A percentile compares a stretch with the other conserved stretches of the same genome.
Conservation (phyloP, 2,113 vertebrate genomes). For the Rhea americana region DNA sequence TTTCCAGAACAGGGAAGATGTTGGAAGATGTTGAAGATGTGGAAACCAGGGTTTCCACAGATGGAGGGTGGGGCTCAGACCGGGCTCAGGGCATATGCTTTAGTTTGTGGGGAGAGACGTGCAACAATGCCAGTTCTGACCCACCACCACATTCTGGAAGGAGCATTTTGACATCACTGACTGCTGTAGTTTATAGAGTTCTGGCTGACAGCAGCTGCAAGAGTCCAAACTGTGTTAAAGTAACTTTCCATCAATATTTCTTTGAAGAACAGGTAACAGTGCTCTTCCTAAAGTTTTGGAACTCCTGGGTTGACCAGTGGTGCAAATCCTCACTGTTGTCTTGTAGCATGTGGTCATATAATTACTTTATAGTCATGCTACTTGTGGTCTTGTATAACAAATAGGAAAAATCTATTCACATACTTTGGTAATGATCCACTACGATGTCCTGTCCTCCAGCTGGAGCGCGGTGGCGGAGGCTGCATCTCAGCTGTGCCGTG, state of each 20-base stretch:
- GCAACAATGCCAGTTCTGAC: background rate
- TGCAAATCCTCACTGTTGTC: background rate
- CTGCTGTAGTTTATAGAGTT: background rate
- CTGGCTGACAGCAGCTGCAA: background rate
- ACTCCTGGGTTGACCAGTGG: background rate
- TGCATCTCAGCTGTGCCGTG: background rate
- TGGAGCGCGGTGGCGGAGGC: background rate
- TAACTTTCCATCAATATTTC: background rate
- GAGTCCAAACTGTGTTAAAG: background rate
- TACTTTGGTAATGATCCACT: background rate
- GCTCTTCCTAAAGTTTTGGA: background rate
- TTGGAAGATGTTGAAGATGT: too few relatives aligned
- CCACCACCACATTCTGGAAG: background rate
- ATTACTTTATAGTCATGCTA: background rate
- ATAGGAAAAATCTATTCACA: background rate
- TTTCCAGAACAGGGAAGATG: background rate
- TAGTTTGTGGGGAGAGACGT: background rate
- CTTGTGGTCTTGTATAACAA: background rate
- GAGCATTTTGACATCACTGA: background rate
- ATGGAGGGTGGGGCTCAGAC: accelerated
- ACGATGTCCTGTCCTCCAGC: background rate
- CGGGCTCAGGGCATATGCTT: background rate
- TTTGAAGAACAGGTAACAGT: background rate
- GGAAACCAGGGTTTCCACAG: background rate
- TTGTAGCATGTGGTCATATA: background rate